Conservation (phyloP, 2,113 vertebrate species). For the Zootoca vivipara region DNA sequence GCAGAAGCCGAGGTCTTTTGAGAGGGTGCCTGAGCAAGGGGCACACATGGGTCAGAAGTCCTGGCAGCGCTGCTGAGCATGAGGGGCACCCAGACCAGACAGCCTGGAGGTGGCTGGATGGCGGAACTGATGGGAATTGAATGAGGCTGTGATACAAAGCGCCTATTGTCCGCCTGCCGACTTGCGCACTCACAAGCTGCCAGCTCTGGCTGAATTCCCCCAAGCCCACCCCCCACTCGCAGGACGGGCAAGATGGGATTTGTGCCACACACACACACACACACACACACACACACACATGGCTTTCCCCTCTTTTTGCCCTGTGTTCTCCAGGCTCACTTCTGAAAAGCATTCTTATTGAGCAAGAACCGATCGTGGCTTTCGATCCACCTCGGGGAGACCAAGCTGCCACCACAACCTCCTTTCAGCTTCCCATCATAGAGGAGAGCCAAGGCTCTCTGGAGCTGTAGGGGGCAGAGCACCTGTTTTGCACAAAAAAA, state of each 20-base stretch:
- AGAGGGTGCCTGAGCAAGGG: background rate
- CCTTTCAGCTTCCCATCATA: background rate
- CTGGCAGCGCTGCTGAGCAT: background rate
- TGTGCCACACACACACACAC: background rate
- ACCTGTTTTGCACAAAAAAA: too few relatives aligned
- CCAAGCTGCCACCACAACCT: background rate
- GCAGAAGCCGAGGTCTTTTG: background rate
- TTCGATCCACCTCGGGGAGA: background rate
- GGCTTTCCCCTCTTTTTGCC: background rate
- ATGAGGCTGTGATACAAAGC: slow-evolving; percentile 27
- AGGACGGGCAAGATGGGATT: background rate
- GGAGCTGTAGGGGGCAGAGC: background rate
- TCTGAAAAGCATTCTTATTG: background rate
- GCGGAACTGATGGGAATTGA: slow-evolving; percentile 31
- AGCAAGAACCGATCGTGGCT: background rate
- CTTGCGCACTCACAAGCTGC: slow-evolving; percentile 18
- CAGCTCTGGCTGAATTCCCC: background rate
- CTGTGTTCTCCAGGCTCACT: background rate
- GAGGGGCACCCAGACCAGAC: slow-evolving; percentile 8
- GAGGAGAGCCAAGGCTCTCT: too few relatives aligned
- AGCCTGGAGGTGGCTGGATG: slow-evolving; percentile 16
- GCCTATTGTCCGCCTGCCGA: slow-evolving; percentile 3
- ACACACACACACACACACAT: background rate
- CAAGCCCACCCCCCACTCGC: background rate
- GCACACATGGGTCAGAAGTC: background rate